A percentile compares a stretch with the other conserved stretches of the same genome.
phyloP scores from a whole-genome alignment of 30 jellyfish, hydroid and myxozoan genomes.

The Rhopilema esculentum region DNA sequence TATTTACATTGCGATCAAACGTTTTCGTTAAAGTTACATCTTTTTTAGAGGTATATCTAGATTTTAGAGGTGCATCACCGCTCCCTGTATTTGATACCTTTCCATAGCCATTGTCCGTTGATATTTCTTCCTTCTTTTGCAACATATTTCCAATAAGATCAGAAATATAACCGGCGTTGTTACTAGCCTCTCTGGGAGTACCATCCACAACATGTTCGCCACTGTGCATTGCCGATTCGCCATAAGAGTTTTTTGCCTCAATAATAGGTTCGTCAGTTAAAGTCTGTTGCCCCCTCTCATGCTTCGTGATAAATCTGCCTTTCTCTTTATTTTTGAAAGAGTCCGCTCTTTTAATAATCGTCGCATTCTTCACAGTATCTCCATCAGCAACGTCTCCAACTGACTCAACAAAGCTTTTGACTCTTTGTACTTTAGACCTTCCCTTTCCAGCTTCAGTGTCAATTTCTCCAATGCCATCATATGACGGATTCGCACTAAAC shows the following conservation, averaged over 20 bases:
- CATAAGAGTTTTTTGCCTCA: neutral
- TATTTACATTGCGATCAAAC: neutral
- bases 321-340: neutral
- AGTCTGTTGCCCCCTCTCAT: neutral
- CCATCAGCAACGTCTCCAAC: conserved; percentile 21
- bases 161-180: neutral
- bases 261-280: neutral
- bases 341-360: neutral
- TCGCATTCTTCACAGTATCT: conserved; percentile 7
- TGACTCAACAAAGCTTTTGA: conserved; percentile 13
- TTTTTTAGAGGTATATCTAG: neutral
- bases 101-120: too few species aligned
- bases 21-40: neutral
- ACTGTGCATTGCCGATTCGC: neutral
- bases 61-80: too few species aligned
- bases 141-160: neutral
- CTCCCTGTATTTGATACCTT: too few species aligned
- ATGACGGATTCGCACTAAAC: neutral
- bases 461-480: neutral
- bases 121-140: neutral
- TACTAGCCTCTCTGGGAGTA: neutral
- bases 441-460: neutral
- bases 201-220: neutral
- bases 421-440: neutral
- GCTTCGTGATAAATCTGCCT: too few species aligned